These are phyloP conservation scores for Synanthedon formicaeformis DNA, from an alignment of 2,888 invertebrate species.

Conservation along the genomic window DNA sequence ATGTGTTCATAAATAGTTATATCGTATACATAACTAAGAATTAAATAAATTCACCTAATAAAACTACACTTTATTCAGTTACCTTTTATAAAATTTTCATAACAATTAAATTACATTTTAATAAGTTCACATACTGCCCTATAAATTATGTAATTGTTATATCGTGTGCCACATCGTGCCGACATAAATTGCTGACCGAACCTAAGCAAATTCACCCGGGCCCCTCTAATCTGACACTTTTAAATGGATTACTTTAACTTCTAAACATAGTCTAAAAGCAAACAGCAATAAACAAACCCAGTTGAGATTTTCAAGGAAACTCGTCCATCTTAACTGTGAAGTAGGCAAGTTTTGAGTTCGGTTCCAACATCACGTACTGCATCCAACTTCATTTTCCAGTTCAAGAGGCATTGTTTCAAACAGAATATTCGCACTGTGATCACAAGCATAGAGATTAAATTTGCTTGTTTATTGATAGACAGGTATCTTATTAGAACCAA, in stretches of 20 bases:
- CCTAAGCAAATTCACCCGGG: conserved; percentile 44
- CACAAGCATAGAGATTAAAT: too few relatives aligned
- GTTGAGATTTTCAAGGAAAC: not conserved
- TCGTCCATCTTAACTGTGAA: not conserved
- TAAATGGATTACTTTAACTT: conserved; percentile 45
- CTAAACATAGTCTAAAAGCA: conserved; percentile 14
- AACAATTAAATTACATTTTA: too few relatives aligned
- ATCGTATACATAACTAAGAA: too few relatives aligned
- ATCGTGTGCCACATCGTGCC: conserved; percentile 35
- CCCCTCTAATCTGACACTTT: conserved; percentile 51
- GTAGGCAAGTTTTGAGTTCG: not conserved
- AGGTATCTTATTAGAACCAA: too few relatives aligned
- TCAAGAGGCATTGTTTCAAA: not conserved
- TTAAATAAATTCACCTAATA: too few relatives aligned
- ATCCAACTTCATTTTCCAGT: not conserved
- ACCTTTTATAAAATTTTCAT: too few relatives aligned
- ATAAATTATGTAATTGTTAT: too few relatives aligned
- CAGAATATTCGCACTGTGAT: too few relatives aligned
- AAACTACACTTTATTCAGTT: too few relatives aligned
- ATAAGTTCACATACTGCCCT: too few relatives aligned
- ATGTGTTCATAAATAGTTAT: too few relatives aligned
- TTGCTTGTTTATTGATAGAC: too few relatives aligned
- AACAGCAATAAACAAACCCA: not conserved
- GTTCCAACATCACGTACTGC: not conserved
- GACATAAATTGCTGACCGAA: conserved; percentile 51